Percentiles rank a stretch among this genome's conserved stretches.
These are phyloP conservation scores for Galaxias olidus DNA, from an alignment of 2,797 vertebrate genomes.

Conservation along the genomic window DNA sequence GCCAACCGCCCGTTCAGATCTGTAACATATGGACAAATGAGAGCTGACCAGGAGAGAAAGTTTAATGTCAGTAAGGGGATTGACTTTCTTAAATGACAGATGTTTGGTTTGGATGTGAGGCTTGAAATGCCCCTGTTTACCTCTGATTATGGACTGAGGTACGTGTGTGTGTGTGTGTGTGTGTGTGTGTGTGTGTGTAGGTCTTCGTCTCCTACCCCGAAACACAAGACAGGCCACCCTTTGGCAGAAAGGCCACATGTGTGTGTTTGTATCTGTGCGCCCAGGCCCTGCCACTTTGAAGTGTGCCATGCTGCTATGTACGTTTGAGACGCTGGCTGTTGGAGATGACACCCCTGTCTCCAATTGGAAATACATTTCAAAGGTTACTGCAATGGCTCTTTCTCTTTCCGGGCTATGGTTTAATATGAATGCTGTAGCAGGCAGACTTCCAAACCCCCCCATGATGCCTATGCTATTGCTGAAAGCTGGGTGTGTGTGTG, in stretches of 20 bases:
- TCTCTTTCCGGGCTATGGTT: slow-evolving; percentile 28
- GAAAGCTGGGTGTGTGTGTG: slow-evolving; percentile 2
- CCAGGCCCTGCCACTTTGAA: slow-evolving; percentile 61
- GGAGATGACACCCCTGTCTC: slow-evolving; percentile 37
- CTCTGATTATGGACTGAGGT: neutral
- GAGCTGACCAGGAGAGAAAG: neutral
- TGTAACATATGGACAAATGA: slow-evolving; percentile 18
- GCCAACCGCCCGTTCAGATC: slow-evolving; percentile 20
- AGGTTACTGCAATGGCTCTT: slow-evolving; percentile 16
- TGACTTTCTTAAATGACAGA: neutral
- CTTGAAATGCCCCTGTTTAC: neutral
- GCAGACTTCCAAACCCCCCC: slow-evolving; percentile 25
- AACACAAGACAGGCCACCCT: slow-evolving; percentile 57
- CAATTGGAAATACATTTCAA: slow-evolving; percentile 17
- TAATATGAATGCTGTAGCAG: slow-evolving; percentile 33
- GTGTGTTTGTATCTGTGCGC: slow-evolving; percentile 43
- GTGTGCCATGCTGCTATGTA: slow-evolving; percentile 40
- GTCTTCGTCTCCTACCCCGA: slow-evolving; percentile 33
- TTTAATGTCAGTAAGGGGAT: slow-evolving; percentile 6
- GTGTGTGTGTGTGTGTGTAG: slow-evolving; percentile 4
- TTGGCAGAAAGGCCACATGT: slow-evolving; percentile 62
- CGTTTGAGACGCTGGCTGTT: slow-evolving; percentile 41
- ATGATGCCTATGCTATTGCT: neutral
- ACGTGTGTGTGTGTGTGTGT: slow-evolving; percentile 7
- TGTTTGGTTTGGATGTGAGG: neutral